These are phyloP conservation scores for Drosophila guanche DNA, from an alignment of 1,140 invertebrate genomes.

Conservation along the genomic window DNA sequence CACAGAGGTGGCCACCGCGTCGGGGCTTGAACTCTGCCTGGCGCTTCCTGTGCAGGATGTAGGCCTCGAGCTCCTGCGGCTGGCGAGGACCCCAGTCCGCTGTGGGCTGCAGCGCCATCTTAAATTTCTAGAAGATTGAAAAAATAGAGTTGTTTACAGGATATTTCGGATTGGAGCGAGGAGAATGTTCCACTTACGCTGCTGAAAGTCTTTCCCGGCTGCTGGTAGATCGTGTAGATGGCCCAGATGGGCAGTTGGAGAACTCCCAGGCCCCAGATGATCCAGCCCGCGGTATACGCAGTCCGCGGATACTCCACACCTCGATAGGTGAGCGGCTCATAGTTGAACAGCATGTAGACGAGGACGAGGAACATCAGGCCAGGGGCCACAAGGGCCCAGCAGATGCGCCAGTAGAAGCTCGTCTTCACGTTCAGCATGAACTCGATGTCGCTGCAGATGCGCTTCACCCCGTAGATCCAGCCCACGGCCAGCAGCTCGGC, in stretches of 20 bases:
- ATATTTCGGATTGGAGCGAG: too few relatives aligned
- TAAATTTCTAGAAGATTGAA: constrained; percentile 41
- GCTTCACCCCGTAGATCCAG: constrained; percentile 90
- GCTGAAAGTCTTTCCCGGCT: constrained; percentile 53
- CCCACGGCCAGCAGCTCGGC: constrained; percentile 88
- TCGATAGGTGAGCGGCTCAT: constrained; percentile 85
- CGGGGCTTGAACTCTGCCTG: constrained; percentile 21
- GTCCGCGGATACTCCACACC: constrained; percentile 81
- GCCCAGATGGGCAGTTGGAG: constrained; percentile 84
- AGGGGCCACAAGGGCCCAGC: constrained; percentile 91
- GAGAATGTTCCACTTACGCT: constrained; percentile 36
- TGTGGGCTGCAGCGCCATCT: constrained; percentile 55
- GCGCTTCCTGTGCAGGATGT: constrained; percentile 45
- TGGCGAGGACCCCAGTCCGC: constrained; percentile 69
- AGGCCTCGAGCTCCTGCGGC: constrained; percentile 56
- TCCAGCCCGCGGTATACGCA: constrained; percentile 84
- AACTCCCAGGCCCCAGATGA: constrained; percentile 84
- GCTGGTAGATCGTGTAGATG: constrained; percentile 66
- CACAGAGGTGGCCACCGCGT: constrained; percentile 43
- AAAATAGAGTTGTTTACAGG: neutral
- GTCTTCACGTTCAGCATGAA: constrained; percentile 90
- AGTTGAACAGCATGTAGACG: constrained; percentile 86
- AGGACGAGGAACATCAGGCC: constrained; percentile 88
- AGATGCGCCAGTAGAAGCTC: constrained; percentile 91
- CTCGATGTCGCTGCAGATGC: constrained; percentile 87